A percentile compares a stretch with the other conserved stretches of the same genome.
Conservation (phyloP, 92 coral and sea anemone genomes). For the Epizoanthus stellaris region DNA sequence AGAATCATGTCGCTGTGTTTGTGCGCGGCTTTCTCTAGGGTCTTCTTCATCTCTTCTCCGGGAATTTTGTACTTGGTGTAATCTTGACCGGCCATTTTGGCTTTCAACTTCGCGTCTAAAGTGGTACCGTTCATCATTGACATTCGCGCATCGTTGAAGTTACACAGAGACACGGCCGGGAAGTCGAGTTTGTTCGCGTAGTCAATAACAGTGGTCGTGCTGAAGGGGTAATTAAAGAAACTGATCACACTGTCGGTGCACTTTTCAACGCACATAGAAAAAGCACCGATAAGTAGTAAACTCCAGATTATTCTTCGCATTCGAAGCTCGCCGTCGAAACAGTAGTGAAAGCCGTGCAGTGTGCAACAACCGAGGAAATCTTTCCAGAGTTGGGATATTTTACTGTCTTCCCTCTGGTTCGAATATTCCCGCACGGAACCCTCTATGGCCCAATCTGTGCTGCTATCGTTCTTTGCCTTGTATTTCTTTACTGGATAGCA, state of each 20-base stretch:
- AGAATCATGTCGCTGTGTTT: constrained; percentile 77
- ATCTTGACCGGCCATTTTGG: constrained; percentile 65
- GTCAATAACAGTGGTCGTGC: constrained; percentile 79
- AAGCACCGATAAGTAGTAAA: constrained; percentile 74
- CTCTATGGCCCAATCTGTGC: neutral
- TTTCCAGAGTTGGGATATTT: constrained; percentile 71
- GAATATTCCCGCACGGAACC: constrained; percentile 5
- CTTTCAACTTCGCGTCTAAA: constrained; percentile 49
- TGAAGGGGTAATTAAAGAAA: constrained; percentile 83
- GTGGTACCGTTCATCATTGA: constrained; percentile 84
- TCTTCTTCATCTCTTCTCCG: constrained; percentile 56
- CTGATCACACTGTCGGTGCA: constrained; percentile 79
- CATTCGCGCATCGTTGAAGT: constrained; percentile 86
- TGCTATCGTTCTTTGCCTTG: neutral
- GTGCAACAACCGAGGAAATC: constrained; percentile 77
- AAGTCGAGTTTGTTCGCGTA: constrained; percentile 74
- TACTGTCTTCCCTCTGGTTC: constrained; percentile 67
- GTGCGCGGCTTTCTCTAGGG: constrained; percentile 72
- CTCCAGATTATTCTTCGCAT: constrained; percentile 81
- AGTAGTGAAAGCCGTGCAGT: constrained; percentile 86
- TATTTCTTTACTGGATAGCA: constrained; percentile 10
- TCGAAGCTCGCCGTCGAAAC: constrained; percentile 85
- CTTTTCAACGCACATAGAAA: constrained; percentile 80
- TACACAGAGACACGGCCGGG: constrained; percentile 88
- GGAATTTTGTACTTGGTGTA: constrained; percentile 14